Percentiles rank a stretch among this genome's conserved stretches.
Evolutionary conservation across 1,140 invertebrate species (phyloP).

Genomic region (Helicoverpa armigera): DNA sequence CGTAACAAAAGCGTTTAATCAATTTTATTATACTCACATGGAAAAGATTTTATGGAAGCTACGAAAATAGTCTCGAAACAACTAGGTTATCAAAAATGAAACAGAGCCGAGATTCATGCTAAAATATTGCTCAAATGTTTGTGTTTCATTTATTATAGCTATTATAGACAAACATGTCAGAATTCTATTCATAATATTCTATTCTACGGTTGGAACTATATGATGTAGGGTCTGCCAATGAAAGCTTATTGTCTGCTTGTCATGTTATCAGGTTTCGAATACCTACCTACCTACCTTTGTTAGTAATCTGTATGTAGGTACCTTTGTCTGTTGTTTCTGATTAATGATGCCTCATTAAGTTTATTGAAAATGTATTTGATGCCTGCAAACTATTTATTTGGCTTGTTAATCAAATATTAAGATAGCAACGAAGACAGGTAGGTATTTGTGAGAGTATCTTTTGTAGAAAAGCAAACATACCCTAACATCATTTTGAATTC

Average conservation of each 20-base stretch:
- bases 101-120: not conserved
- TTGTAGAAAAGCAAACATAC: not conserved
- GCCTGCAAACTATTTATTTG: not conserved
- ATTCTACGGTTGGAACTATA: slow-evolving; percentile 13
- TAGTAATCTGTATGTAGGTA: slow-evolving; percentile 23
- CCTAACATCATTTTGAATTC: not conserved
- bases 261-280: slow-evolving; percentile 36
- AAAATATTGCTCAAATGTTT: not conserved
- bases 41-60: slow-evolving; percentile 1
- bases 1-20: slow-evolving; percentile 28
- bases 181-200: slow-evolving; percentile 26
- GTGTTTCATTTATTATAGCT: not conserved
- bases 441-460: not conserved
- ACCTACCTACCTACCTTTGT: slow-evolving; percentile 18
- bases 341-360: slow-evolving; percentile 1
- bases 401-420: not conserved
- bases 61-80: not conserved
- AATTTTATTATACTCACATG: slow-evolving; percentile 34
- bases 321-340: slow-evolving; percentile 5
- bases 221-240: slow-evolving; percentile 31
- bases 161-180: not conserved
- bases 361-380: not conserved
- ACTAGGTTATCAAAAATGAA: slow-evolving; percentile 25
- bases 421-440: not conserved
- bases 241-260: slow-evolving; percentile 36